Conservation (phyloP, 23 tunicate species). For the Aplidium turbinatum region DNA sequence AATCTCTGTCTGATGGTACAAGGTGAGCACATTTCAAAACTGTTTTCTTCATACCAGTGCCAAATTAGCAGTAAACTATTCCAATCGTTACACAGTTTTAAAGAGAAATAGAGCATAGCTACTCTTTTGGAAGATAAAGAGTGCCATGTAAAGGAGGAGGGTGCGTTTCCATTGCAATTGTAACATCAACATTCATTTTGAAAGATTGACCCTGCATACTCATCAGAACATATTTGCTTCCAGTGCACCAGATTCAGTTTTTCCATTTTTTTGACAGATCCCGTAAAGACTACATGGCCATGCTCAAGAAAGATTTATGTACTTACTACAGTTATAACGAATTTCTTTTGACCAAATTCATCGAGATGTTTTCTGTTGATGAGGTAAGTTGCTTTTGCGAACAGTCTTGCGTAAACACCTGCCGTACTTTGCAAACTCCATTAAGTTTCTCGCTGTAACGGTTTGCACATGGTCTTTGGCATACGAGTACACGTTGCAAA, state of each 20-base stretch:
- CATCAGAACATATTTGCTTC: neutral
- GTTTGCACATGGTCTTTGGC: too few species aligned
- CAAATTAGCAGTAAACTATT: too few species aligned
- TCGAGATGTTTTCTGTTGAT: conserved; percentile 78
- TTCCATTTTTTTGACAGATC: conserved; percentile 26
- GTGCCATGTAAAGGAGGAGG: too few species aligned
- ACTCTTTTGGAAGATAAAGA: too few species aligned
- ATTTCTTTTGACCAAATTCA: conserved; percentile 65
- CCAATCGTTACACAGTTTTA: too few species aligned
- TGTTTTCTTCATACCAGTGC: too few species aligned
- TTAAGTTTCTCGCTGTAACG: too few species aligned
- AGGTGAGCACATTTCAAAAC: conserved; percentile 19
- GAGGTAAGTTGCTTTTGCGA: conserved; percentile 48
- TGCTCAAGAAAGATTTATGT: conserved; percentile 71
- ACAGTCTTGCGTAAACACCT: neutral
- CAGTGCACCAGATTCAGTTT: neutral
- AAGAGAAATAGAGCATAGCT: too few species aligned
- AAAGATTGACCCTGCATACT: too few species aligned
- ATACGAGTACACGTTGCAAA: too few species aligned
- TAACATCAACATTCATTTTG: too few species aligned
- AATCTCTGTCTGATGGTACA: conserved; percentile 63
- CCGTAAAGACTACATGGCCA: conserved; percentile 71
- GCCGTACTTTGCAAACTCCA: neutral
- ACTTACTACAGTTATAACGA: conserved; percentile 95
- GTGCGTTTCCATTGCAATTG: too few species aligned